These are phyloP conservation scores for Eptatretus atami DNA, from an alignment of 2,797 vertebrate species.

Conservation along the genomic window DNA sequence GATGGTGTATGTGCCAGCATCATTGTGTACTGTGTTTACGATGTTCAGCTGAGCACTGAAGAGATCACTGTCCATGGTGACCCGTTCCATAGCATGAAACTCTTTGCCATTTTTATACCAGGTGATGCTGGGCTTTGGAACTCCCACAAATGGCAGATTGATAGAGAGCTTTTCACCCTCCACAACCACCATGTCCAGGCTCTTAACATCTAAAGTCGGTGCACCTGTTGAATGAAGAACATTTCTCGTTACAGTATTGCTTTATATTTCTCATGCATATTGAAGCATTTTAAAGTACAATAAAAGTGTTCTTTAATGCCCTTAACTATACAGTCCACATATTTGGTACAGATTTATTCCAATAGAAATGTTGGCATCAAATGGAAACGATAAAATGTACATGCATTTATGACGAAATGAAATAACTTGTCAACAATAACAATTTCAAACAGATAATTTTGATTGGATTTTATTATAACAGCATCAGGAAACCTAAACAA, in stretches of 20 bases:
- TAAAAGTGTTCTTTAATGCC: too few relatives aligned
- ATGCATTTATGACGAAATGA: neutral
- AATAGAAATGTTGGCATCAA: too few relatives aligned
- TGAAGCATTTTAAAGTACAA: too few relatives aligned
- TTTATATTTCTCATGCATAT: too few relatives aligned
- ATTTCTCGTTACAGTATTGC: too few relatives aligned
- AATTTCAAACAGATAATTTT: too few relatives aligned
- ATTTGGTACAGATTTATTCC: neutral
- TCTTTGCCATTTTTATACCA: constrained; percentile 93
- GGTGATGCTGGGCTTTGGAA: constrained; percentile 45
- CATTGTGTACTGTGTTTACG: constrained; percentile 33
- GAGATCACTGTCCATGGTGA: constrained; percentile 41
- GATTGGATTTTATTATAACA: too few relatives aligned
- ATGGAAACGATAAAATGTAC: neutral
- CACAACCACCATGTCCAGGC: constrained; percentile 51
- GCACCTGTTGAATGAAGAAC: constrained; percentile 21
- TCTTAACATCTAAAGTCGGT: constrained; percentile 56
- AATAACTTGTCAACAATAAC: too few relatives aligned
- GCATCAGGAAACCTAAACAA: too few relatives aligned
- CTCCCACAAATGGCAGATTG: constrained; percentile 50
- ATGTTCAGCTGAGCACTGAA: constrained; percentile 46
- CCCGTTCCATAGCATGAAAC: constrained; percentile 44
- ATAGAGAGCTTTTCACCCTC: constrained; percentile 70
- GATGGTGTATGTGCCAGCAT: constrained; percentile 71
- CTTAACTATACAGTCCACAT: too few relatives aligned